Base-by-base conservation (phyloP, 2,113 vertebrate genomes). In the Anolis sagrei region DNA sequence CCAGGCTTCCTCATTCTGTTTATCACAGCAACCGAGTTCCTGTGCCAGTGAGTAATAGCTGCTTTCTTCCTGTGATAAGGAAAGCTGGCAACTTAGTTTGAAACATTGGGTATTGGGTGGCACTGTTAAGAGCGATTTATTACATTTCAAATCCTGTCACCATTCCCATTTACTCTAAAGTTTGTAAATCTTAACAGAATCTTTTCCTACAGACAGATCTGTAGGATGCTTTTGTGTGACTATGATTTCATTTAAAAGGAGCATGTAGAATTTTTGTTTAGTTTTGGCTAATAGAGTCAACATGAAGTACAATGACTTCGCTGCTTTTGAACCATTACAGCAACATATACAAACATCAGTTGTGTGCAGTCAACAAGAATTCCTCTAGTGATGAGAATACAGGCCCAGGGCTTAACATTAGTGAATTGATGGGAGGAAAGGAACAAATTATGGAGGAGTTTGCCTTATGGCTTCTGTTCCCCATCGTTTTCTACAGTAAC, bases 391-490 rank as follows among this genome's bases (percentile, higher is more conserved):
- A 84, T n/a, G 48, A 79, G 32, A 92, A 44, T 76, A 21, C 76
- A 83, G 78, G 70, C 34, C 61, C 69, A 29, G 68, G 68, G 64
- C 86, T 87, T 76, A 88, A 70, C 90, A 84, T 90, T 66, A 81
- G 90, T 89, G 86, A 94, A 85, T 86, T 69, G 62, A 80, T 79
- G 85, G 80, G 87, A 92, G 81, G 79, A 74, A 91, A 94, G 91
- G 87, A 84, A 86, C 3, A 84, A 90, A 87, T 89, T 75, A 90
- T 90, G 75, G 79, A 54, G 68, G 18, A 44, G 69, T 66, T 94
- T 92, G 90, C 89, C 87, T 93, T 93, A 77, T 1, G 21, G 83
- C 83, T 93, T 79, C 70, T 76, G 75, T 89, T 95, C 93, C 91
- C 89, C 88, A 34, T 82, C 54, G 88, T 70, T 86, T 81, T 88